Evolutionary conservation across 2,797 vertebrate genomes (phyloP).

Genomic region (Orestias chungarensis): DNA sequence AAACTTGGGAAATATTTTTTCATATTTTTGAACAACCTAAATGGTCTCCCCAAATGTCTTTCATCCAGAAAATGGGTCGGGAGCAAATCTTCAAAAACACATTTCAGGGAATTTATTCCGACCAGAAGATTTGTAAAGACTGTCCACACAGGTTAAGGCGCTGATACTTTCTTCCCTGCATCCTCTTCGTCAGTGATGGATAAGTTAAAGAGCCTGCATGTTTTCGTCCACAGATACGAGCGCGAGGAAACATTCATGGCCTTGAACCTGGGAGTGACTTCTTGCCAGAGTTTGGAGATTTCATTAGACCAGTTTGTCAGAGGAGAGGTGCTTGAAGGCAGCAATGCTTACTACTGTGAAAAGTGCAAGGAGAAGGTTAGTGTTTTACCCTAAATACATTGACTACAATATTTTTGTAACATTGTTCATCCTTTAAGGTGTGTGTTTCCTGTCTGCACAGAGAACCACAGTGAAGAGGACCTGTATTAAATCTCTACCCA

Average conservation of each 20-base stretch:
- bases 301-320: conserved; percentile 98
- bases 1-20: background rate
- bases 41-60: background rate
- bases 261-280: conserved; percentile 96
- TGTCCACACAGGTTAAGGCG: conserved; percentile 92
- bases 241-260: conserved; percentile 99
- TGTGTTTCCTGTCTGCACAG: conserved; percentile 65
- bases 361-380: conserved; percentile 99
- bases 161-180: accelerated
- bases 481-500: conserved; percentile 95
- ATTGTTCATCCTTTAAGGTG: background rate
- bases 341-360: conserved; percentile 99
- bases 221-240: conserved; percentile 84
- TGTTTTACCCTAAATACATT: background rate
- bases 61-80: conserved; percentile 93
- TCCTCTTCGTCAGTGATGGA: background rate
- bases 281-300: conserved; percentile 97
- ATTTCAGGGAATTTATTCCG: conserved; percentile 98
- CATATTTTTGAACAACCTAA: background rate
- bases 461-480: conserved; percentile 98
- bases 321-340: conserved; percentile 97
- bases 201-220: background rate
- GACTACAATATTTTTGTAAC: background rate
- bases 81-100: conserved; percentile 99
- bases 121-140: conserved; percentile 99